Percentiles rank a stretch among this genome's conserved stretches.
These are phyloP conservation scores for Cynoglossus semilaevis DNA, from an alignment of 2,113 vertebrate species.

Conservation along the genomic window DNA sequence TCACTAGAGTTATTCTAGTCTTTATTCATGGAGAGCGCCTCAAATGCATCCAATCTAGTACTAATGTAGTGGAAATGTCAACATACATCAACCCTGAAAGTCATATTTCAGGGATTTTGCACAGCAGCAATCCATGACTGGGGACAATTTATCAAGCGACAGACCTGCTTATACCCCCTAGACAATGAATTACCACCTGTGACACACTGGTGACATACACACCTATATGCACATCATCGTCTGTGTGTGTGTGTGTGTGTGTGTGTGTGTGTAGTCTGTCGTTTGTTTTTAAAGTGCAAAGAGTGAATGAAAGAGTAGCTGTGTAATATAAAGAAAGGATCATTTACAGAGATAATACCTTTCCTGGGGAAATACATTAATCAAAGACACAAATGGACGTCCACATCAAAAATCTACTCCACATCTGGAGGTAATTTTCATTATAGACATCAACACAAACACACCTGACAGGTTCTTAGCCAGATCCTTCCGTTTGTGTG, in stretches of 20 bases:
- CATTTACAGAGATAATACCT: slow-evolving; percentile 23
- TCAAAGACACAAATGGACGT: background rate
- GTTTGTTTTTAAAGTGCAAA: slow-evolving; percentile 2
- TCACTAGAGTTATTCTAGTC: slow-evolving; percentile 29
- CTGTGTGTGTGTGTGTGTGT: slow-evolving; percentile 16
- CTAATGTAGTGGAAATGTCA: slow-evolving; percentile 75
- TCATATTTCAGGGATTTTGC: slow-evolving; percentile 72
- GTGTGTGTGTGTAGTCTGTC: slow-evolving; percentile 1
- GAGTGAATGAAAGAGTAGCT: slow-evolving; percentile 7
- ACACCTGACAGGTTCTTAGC: slow-evolving; percentile 85
- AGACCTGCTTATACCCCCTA: slow-evolving; percentile 44
- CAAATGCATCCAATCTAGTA: slow-evolving; percentile 55
- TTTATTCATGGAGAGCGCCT: slow-evolving; percentile 30
- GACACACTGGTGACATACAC: slow-evolving; percentile 50
- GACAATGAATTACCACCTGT: slow-evolving; percentile 65
- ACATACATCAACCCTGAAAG: slow-evolving; percentile 69
- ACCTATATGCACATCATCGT: too few species aligned
- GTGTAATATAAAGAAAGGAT: slow-evolving; percentile 19
- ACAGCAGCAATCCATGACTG: slow-evolving; percentile 62
- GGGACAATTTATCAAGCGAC: slow-evolving; percentile 58
- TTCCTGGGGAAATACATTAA: slow-evolving; percentile 15
- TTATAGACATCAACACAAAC: slow-evolving; percentile 22
- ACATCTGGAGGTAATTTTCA: slow-evolving; percentile 20
- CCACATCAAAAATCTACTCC: slow-evolving; percentile 4
- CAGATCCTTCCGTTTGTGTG: slow-evolving; percentile 86